Base-by-base conservation (phyloP, 2,797 vertebrate genomes). In the Agapornis canus region DNA sequence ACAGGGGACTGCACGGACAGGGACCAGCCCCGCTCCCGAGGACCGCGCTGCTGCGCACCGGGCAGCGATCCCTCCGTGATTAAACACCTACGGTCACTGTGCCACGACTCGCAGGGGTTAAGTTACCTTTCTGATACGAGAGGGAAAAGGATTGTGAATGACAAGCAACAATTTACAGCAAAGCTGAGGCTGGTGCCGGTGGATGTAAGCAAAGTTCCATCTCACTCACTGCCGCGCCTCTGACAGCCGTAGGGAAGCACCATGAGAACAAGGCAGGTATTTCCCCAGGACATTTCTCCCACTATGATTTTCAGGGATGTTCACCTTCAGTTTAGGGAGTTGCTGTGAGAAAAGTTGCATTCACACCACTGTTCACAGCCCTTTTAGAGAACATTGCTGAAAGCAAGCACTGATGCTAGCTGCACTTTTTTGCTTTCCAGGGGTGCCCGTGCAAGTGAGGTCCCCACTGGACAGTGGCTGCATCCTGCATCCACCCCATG, bases 321-420 rank as follows among this genome's bases (percentile, higher is more conserved):
- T 60, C 14, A 23, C 15, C 51, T 3, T 0, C 39, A 19, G 25
- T 37, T 72, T 3, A 47, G 66, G 64, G 25, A 71, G 75, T 1
- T 3, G n/a, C 37, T 11, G n/a, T 0, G 1, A 22, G 40, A 39
- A 16, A n/a, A 59, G 6, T 13, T 66, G 66, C 72, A 9, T 11
- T n/a, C 22, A 2, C 37, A 13, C 35, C 1, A 0, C 42, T 18
- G 35, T 1, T 37, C 20, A 20, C 52, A 10, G 11, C 42, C 48
- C 59, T 43, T 21, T 5, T 23, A 65, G 76, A 65, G 40, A 86
- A 89, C 49, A 22, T 2, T 37, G 11, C 59, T 16, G 51, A 15
- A 12, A 89, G 37, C 49, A 7, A 65, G n/a, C 64, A 5, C 5
- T 2, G 73, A 18, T 4, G 11, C 11, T 25, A 27, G 52, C 79